Conservation (phyloP, 2,888 invertebrate genomes). For the Lobophora halterata region DNA sequence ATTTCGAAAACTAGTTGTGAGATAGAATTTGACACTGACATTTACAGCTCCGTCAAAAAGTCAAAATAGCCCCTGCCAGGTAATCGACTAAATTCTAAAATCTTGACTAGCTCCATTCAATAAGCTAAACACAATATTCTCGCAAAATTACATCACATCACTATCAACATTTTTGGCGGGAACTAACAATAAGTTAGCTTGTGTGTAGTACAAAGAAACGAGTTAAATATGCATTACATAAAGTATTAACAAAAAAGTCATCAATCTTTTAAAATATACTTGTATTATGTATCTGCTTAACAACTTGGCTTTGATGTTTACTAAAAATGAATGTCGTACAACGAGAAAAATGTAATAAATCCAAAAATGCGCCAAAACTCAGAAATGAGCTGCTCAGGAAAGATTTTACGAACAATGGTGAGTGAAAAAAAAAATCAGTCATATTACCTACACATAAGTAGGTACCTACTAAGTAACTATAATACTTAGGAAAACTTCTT, state of each 20-base stretch:
- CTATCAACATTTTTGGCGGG: conserved; percentile 11
- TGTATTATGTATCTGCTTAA: no score
- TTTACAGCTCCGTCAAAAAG: no score
- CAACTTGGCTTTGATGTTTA: no score
- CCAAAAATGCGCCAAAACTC: conserved; percentile 38
- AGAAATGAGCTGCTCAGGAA: conserved; percentile 58
- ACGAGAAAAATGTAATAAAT: conserved; percentile 44
- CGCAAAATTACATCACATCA: no score
- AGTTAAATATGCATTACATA: no score
- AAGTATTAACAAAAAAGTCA: no score
- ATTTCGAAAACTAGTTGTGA: no score
- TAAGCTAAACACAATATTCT: no score
- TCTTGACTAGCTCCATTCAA: background rate
- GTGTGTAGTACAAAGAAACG: background rate
- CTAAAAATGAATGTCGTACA: conserved; percentile 63
- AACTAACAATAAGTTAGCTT: no score
- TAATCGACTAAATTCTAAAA: background rate
- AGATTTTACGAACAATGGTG: conserved; percentile 57
- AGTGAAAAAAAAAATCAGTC: conserved; percentile 3
- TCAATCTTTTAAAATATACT: no score
- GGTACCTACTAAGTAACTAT: conserved; percentile 1
- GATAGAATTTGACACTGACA: background rate
- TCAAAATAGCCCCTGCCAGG: no score
- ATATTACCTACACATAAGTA: background rate
- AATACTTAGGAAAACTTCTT: no score